phyloP scores from a whole-genome alignment of 2,797 vertebrate species.

The Pangasius krempfi region DNA sequence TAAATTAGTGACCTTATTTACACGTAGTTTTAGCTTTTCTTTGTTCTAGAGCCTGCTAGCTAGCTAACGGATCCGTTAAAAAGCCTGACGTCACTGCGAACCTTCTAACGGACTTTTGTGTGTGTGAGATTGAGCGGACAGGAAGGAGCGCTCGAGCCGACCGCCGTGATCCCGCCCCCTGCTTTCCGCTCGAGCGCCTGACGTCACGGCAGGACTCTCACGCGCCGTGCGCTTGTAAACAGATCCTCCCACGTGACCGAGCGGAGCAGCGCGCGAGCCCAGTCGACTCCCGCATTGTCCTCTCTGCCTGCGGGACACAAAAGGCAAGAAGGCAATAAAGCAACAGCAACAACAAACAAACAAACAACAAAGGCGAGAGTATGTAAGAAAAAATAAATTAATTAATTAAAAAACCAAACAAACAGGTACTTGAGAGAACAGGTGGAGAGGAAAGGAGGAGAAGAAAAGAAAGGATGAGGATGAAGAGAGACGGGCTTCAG shows the following conservation, averaged over 20 bases:
- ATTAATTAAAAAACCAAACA: background rate
- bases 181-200: conserved; percentile 63
- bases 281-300: conserved; percentile 63
- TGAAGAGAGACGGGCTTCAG: conserved; percentile 28
- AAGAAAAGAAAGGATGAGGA: conserved; percentile 55
- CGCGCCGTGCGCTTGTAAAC: conserved; percentile 83
- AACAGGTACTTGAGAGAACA: conserved; percentile 40
- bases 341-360: background rate
- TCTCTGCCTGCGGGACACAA: conserved; percentile 46
- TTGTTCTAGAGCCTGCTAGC: no score
- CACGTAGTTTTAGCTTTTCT: no score
- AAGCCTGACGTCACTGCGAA: background rate
- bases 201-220: conserved; percentile 58
- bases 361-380: background rate
- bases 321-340: conserved; percentile 42
- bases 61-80: background rate
- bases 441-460: conserved; percentile 60
- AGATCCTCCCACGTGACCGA: conserved; percentile 82
- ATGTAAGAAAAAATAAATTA: background rate
- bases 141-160: background rate
- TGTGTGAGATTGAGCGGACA: background rate
- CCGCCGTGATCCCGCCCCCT: background rate
- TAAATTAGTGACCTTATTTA: background rate
- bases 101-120: background rate
- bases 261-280: conserved; percentile 65